Evolutionary conservation across 2,797 vertebrate species (phyloP).

Genomic region (Knipowitschia caucasica): DNA sequence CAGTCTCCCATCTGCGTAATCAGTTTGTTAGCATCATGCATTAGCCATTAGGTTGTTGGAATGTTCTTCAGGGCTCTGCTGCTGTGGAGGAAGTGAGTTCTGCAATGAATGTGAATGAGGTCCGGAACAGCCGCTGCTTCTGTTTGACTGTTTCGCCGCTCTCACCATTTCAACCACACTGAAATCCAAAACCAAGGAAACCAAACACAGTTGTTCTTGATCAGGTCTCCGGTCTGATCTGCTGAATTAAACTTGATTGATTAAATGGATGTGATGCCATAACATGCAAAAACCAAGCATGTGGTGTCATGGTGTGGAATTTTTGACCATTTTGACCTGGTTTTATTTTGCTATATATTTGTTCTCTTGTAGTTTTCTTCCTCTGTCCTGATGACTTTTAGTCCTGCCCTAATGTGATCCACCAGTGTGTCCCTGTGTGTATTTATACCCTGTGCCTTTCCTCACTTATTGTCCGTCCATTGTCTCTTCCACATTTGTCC

Average conservation of each 20-base stretch:
- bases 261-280: too few species aligned
- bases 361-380: too few species aligned
- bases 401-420: too few species aligned
- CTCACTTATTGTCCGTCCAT: too few species aligned
- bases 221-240: background rate
- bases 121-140: constrained; percentile 29
- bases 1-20: too few species aligned
- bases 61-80: background rate
- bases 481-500: too few species aligned
- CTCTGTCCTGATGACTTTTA: too few species aligned
- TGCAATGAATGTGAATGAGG: constrained; percentile 54
- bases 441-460: too few species aligned
- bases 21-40: background rate
- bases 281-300: too few species aligned
- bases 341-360: too few species aligned
- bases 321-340: too few species aligned
- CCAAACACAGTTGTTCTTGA: background rate
- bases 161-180: background rate
- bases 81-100: constrained; percentile 14
- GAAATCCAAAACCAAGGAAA: background rate
- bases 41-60: background rate
- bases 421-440: too few species aligned
- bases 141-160: constrained; percentile 5
- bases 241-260: background rate
- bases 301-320: background rate